These are phyloP conservation scores for Rattus norvegicus DNA, from an alignment of 2,113 vertebrate species.

Conservation along the genomic window GRCr8 NC_086033.1:75894001-75894500, in stretches of 20 bases:
- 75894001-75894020: background rate
- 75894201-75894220: background rate
- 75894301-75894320: background rate
- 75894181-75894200: background rate
- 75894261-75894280: background rate
- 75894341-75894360: background rate
- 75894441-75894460: background rate
- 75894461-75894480: background rate
- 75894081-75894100: constrained; percentile 32
- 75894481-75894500: background rate
- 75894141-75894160: background rate
- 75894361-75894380: background rate
- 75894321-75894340: background rate
- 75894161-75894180: background rate
- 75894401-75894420: too few species aligned
- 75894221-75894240: background rate
- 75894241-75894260: background rate
- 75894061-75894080: background rate
- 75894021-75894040: background rate
- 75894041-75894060: background rate
- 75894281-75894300: background rate
- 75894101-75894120: background rate
- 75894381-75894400: background rate
- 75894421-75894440: background rate
- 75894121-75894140: background rate